Evolutionary conservation across 1,140 invertebrate genomes (phyloP), one percentile per base, ranked within the genome.

Genomic region (Elymnias hypermnestra): DNA sequence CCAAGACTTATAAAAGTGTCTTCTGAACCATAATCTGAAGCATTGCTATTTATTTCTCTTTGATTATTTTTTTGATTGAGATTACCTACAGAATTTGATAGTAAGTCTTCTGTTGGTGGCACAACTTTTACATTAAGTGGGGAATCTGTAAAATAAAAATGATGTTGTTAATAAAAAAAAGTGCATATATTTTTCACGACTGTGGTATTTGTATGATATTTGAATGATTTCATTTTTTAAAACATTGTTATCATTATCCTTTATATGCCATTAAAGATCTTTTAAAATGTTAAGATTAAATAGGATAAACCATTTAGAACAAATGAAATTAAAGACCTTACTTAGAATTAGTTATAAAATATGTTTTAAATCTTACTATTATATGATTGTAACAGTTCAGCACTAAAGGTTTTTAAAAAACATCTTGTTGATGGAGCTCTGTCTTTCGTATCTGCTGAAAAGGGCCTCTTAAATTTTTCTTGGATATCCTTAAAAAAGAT

Each of bases 1-100:
- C 86, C 86, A 57, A 86, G 58, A 61, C 86, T 87, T 12, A 83
- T 82, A 42, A 74, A 87, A 3, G 86, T 87, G 36, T 87, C 86
- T 63, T 83, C 83, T 13, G 86, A 87, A 9, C 86, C 76, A 46
- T 79, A 81, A 46, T 87, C 85, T 28, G 83, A 87, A 15, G 71
- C 76, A 62, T 86, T 87, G 41, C 84, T 85, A 49, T 72, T 79
- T 42, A 74, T 54, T 13, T 81, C 78, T 54, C 68, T 65, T 29
- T 72, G 68, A 14, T 50, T 55, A 7, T 53, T 63, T 8, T 29
- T 21, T 21, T 37, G 40, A 7, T 33, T 50, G 53, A 26, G 57
- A 42, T 44, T 29, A 33, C 9, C 52, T 31, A 70, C 65, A 8
- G 63, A 60, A 37, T 64, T 63, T 37, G 61, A 56, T 6, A 84